phyloP scores from a whole-genome alignment of 2,888 invertebrate genomes.

The Baronia brevicornis region DNA sequence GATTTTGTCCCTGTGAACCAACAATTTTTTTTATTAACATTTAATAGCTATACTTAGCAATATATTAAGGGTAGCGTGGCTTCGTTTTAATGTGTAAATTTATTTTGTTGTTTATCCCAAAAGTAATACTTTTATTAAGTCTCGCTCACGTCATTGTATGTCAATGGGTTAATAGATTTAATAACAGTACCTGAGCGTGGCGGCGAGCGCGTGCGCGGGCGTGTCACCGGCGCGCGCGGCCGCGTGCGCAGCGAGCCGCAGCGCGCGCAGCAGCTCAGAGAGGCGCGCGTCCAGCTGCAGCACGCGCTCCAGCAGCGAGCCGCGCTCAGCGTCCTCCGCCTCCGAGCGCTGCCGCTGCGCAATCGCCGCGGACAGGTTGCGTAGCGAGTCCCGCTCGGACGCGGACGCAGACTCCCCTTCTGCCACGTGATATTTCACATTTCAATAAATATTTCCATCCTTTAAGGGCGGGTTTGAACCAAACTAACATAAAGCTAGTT shows the following conservation, averaged over 20 bases:
- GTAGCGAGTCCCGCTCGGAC: constrained; percentile 80
- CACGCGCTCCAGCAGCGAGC: constrained; percentile 41
- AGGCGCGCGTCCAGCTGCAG: constrained; percentile 78
- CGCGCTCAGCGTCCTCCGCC: constrained; percentile 64
- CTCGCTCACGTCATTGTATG: too few species aligned
- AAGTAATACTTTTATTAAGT: too few species aligned
- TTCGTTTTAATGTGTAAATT: too few species aligned
- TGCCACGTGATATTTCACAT: too few species aligned
- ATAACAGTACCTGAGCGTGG: constrained; percentile 19
- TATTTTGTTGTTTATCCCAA: too few species aligned
- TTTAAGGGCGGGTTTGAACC: too few species aligned
- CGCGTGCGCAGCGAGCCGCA: constrained; percentile 81
- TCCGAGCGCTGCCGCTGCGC: constrained; percentile 81
- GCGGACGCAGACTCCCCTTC: constrained; percentile 45
- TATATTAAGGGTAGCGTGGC: too few species aligned
- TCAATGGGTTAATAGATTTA: not conserved
- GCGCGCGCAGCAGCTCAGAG: constrained; percentile 82
- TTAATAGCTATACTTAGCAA: too few species aligned
- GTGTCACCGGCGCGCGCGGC: constrained; percentile 51
- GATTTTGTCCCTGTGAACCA: constrained; percentile 53
- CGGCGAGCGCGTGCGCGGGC: constrained; percentile 20
- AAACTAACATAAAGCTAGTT: too few species aligned
- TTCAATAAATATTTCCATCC: too few species aligned
- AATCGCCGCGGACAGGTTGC: constrained; percentile 86
- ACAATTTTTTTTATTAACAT: not conserved